Base-by-base conservation (phyloP, 2,888 invertebrate genomes). In the Ferrisia virgata region DNA sequence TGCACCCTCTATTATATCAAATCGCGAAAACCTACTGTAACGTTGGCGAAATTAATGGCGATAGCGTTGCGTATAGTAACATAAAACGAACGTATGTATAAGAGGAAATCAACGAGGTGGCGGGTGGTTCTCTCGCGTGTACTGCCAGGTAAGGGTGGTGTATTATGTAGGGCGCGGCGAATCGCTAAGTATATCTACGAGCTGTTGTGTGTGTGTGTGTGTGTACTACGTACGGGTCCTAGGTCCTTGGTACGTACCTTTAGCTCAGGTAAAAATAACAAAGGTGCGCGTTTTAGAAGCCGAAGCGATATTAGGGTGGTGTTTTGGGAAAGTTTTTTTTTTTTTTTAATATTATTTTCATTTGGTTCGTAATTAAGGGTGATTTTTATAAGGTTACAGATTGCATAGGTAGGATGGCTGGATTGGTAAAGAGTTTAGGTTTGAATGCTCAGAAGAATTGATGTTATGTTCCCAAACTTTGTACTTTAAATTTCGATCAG, bases 21-120 rank as follows among this genome's bases (percentile, higher is more conserved):
- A 64, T 64, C 72, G 72, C 72, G 72, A 72, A 72, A 72, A 33
- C 33, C 72, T 31, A 72, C 31, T 36, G 33, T 36, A 33, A 31
- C 72, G 72, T 33, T 72, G 33, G 72, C 25, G 33, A 72, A 72
- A 72, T 72, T 72, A 72, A 72, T 72, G 72, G 72, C 33, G 72
- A 72, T 72, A 33, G 72, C 33, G 72, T 33, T 72, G 72, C 72
- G 72, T 72, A 72, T 72, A n/a, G n/a, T n/a, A 72, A 72, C 72
- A 72, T 33, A 72, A 72, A 72, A 72, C 33, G 72, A 72, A 72
- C 72, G 72, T 72, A 72, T 72, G 72, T 64, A 72, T n/a, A 18
- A 47, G 72, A 72, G 72, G 69, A 72, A 72, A 72, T 72, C 72
- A 72, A 33, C 72, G 33, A 15, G 72, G n/a, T n/a, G 28, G 47